Evolutionary conservation across 1,140 invertebrate genomes (phyloP), one percentile per base, ranked within the genome.

Genomic region (Brachionus rubens): DNA sequence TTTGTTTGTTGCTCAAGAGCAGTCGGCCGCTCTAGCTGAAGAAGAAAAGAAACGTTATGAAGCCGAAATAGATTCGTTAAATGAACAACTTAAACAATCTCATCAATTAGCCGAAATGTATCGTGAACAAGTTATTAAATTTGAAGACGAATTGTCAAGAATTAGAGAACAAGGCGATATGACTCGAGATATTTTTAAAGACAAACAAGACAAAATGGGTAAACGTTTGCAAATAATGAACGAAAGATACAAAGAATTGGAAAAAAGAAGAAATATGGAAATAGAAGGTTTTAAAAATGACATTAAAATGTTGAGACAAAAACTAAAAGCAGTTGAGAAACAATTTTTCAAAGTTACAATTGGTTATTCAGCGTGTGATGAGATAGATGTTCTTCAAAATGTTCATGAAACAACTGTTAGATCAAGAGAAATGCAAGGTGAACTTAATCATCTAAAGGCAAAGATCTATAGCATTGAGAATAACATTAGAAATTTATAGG

Each of bases 221-320:
- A 81, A 81, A 47, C 77, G 82, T 3, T 79, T 85, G 30, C 77
- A 81, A 56, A 62, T 85, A 65, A 84, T 85, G 83, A 85, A 83
- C 33, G 78, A 81, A 24, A 65, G 83, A 16, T 85, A 84, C 65
- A 80, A 83, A 67, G 83, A 85, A 46, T 68, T 85, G 26, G 84
- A 85, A 76, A 79, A 80, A n/a, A 76, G 84, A 30, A 77, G 83
- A 24, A 83, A 83, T 41, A 79, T 85, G 12, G 84, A 85, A 76
- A 82, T 85, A 2, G 83, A 85, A 78, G 84, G 84, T 1, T 85
- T 84, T 76, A 83, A 83, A 78, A 85, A 80, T 52, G 84, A 85
- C 77, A 84, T 85, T n/a, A 83, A 83, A 78, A 81, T 82, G 78
- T 79, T 85, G 26, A 77, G 82, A 76, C 78, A 79, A 21, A 79